Percentiles rank a stretch among this genome's conserved stretches.
Conservation (phyloP, 2,888 invertebrate species). For the Amphipyra berbera region DNA sequence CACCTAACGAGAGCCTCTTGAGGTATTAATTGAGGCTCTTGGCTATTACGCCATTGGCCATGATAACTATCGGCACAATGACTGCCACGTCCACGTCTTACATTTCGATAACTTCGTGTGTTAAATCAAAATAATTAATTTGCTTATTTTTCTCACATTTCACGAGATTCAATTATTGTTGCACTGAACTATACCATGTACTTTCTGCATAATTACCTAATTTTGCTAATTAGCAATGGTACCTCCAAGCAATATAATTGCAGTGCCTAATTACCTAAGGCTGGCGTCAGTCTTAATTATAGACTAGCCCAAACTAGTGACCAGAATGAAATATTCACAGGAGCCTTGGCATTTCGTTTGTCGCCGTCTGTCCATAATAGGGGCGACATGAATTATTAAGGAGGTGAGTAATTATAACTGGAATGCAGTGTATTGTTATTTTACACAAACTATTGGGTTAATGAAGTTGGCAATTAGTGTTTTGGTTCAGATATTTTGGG, state of each 20-base stretch:
- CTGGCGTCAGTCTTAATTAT: conserved; percentile 21
- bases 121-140: too few species aligned
- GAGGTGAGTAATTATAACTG: conserved; percentile 8
- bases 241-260: background rate
- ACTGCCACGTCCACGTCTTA: too few species aligned
- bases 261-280: background rate
- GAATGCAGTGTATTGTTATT: background rate
- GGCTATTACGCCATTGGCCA: too few species aligned
- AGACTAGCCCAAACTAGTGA: conserved; percentile 5
- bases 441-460: background rate
- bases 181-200: too few species aligned
- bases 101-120: too few species aligned
- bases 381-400: conserved; percentile 16
- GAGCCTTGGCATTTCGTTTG: conserved; percentile 47
- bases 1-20: too few species aligned
- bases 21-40: too few species aligned
- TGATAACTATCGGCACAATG: too few species aligned
- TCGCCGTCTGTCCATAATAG: conserved; percentile 7
- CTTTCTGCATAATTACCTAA: too few species aligned
- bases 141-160: too few species aligned
- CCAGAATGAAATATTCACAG: conserved; percentile 45
- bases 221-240: background rate
- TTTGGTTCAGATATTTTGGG: background rate
- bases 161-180: too few species aligned
- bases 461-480: background rate